phyloP scores from a whole-genome alignment of 2,888 invertebrate species.

The Stomorhina lunata region DNA sequence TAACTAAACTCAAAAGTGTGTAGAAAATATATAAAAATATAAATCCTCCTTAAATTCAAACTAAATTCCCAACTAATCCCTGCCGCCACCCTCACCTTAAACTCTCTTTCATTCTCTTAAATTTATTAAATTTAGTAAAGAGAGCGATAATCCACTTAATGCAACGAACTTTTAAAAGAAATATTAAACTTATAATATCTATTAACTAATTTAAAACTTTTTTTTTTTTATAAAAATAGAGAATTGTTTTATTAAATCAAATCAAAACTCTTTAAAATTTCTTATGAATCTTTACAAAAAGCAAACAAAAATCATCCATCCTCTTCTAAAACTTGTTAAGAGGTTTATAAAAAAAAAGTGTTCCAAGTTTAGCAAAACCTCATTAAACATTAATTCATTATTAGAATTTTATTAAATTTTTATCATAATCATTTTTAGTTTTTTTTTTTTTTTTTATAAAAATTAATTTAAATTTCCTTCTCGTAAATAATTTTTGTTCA shows the following conservation, averaged over 20 bases:
- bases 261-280: background rate
- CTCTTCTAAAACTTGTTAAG: background rate
- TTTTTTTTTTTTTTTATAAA: background rate
- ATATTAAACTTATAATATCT: slow-evolving; percentile 24
- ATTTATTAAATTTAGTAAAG: too few relatives aligned
- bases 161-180: slow-evolving; percentile 51
- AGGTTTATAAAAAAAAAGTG: background rate
- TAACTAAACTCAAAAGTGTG: too few relatives aligned
- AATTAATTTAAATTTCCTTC: background rate
- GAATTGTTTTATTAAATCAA: slow-evolving; percentile 17
- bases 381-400: background rate
- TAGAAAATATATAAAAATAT: too few relatives aligned
- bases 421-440: too few relatives aligned
- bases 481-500: background rate
- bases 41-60: too few relatives aligned
- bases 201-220: too few relatives aligned
- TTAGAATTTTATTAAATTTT: background rate
- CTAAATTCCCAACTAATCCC: too few relatives aligned
- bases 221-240: background rate
- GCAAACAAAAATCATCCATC: background rate
- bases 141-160: slow-evolving; percentile 62
- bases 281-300: slow-evolving; percentile 1
- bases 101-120: background rate
- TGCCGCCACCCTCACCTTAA: background rate
- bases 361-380: background rate